Evolutionary conservation across 2,888 invertebrate species (phyloP).

Genomic region (Caradrina clavipalpis): DNA sequence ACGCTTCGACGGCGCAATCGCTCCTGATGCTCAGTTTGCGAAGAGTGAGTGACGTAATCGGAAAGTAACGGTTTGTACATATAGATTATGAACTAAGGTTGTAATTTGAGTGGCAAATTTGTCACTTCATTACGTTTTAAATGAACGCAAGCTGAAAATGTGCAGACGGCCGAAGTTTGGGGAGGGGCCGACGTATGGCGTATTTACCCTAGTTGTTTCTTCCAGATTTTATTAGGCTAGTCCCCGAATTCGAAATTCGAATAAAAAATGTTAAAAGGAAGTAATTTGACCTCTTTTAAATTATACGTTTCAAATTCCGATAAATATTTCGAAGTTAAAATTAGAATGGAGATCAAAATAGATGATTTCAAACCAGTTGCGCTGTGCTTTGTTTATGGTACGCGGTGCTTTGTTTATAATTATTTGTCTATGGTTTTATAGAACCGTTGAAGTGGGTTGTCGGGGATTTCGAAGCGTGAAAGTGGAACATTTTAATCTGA

Average conservation of each 20-base stretch:
- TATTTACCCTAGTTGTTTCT: slow-evolving; percentile 54
- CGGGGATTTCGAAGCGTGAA: slow-evolving; percentile 15
- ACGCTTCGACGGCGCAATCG: too few species aligned
- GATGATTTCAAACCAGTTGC: slow-evolving; percentile 46
- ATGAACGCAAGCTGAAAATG: too few species aligned
- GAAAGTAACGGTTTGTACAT: too few species aligned
- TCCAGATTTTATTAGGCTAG: slow-evolving; percentile 48
- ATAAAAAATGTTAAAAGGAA: slow-evolving; percentile 3
- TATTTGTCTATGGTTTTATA: slow-evolving; percentile 32
- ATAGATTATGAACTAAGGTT: too few species aligned
- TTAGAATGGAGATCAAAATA: slow-evolving; percentile 36
- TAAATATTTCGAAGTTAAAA: slow-evolving; percentile 14
- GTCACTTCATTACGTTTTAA: too few species aligned
- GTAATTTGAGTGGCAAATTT: too few species aligned
- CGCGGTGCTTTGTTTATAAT: slow-evolving; percentile 46
- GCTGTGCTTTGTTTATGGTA: slow-evolving; percentile 33
- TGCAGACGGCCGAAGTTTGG: too few species aligned
- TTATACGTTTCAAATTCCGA: slow-evolving; percentile 18
- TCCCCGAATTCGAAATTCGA: slow-evolving; percentile 5
- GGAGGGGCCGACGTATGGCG: too few species aligned
- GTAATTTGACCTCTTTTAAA: slow-evolving; percentile 21
- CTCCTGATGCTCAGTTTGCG: too few species aligned
- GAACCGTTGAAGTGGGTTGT: slow-evolving; percentile 17
- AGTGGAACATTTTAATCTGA: slow-evolving; percentile 25
- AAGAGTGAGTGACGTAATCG: too few species aligned